These are phyloP conservation scores for Eolophus roseicapilla DNA, from an alignment of 2,113 vertebrate genomes.

Conservation along the genomic window DNA sequence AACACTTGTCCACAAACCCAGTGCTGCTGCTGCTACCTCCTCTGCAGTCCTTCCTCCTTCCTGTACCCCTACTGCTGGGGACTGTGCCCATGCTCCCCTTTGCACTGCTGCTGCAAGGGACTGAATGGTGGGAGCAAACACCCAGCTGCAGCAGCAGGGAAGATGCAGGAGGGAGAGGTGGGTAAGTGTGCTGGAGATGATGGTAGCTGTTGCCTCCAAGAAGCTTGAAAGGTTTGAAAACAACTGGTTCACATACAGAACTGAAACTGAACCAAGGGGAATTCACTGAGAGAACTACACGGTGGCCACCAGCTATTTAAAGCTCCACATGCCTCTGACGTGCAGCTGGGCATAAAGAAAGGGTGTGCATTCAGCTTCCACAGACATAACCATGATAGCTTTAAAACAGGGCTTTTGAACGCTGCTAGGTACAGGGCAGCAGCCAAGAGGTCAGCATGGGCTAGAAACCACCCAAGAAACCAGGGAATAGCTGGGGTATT, in stretches of 20 bases:
- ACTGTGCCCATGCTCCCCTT: not conserved
- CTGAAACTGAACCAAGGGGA: conserved; percentile 16
- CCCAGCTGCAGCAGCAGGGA: not conserved
- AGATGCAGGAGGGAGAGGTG: not conserved
- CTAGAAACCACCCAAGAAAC: not conserved
- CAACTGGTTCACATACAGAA: not conserved
- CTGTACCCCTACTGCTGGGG: not conserved
- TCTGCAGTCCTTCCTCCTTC: not conserved
- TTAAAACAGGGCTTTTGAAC: not conserved
- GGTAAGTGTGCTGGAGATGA: fast-evolving
- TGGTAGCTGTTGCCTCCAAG: not conserved
- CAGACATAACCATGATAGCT: not conserved
- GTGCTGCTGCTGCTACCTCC: not conserved
- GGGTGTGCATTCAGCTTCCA: not conserved
- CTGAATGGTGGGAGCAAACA: not conserved
- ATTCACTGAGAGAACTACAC: not conserved
- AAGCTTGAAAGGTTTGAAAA: not conserved
- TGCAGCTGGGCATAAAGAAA: not conserved
- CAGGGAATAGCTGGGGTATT: not conserved
- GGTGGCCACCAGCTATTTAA: conserved; percentile 2
- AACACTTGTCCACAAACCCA: fast-evolving
- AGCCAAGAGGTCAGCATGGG: not conserved
- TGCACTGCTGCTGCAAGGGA: not conserved
- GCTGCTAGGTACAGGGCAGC: not conserved
- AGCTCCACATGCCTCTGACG: not conserved